Percentiles rank a stretch among this genome's conserved stretches.
phyloP scores from a whole-genome alignment of 2,113 vertebrate genomes.

The Pachypanchax playfairii region DNA sequence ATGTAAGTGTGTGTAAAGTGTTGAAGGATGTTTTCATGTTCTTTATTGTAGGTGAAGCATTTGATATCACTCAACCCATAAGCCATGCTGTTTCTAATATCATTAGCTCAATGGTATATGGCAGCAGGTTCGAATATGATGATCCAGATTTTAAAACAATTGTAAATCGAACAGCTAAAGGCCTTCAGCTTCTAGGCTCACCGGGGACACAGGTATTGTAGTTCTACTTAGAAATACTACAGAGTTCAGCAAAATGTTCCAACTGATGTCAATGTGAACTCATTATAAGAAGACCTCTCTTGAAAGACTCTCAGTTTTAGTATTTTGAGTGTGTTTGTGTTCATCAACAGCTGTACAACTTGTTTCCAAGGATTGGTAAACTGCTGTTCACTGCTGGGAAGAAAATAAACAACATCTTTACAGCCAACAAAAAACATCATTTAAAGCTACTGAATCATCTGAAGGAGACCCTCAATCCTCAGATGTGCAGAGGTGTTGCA shows the following conservation, averaged over 20 bases:
- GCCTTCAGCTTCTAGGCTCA: accelerated
- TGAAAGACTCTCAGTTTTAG: background rate
- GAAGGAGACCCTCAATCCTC: conserved; percentile 50
- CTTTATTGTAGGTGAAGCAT: background rate
- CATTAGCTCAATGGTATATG: conserved; percentile 58
- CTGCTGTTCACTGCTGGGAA: background rate
- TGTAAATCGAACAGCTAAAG: conserved; percentile 3
- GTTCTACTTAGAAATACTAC: background rate
- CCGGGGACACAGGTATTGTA: conserved; percentile 19
- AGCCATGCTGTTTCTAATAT: conserved; percentile 35
- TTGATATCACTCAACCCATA: background rate
- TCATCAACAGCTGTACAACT: conserved; percentile 42
- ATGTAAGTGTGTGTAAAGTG: no score
- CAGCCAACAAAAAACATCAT: conserved; percentile 10
- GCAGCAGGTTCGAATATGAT: conserved; percentile 59
- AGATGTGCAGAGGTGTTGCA: conserved; percentile 54
- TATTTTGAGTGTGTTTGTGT: background rate
- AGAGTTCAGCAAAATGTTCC: no score
- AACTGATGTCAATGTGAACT: no score
- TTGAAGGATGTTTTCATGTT: background rate
- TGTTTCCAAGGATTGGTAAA: conserved; percentile 29
- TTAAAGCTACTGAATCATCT: background rate
- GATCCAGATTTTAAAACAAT: conserved; percentile 38
- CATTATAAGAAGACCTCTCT: no score
- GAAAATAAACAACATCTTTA: accelerated